These are phyloP conservation scores for Atta cephalotes DNA, from an alignment of 1,140 invertebrate genomes.

Conservation along the genomic window DNA sequence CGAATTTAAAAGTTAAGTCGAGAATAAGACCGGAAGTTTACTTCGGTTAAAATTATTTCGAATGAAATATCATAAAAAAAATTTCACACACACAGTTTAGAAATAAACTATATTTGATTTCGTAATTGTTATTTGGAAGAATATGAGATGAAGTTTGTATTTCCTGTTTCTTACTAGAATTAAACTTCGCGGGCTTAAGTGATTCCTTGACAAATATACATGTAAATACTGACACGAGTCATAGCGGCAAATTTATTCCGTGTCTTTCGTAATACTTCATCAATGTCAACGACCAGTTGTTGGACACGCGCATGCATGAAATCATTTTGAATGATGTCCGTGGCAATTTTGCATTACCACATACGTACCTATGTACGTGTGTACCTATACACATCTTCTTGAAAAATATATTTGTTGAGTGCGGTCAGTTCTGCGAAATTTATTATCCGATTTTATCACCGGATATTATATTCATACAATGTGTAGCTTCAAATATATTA, in stretches of 20 bases:
- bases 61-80: no score
- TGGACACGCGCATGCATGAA: conserved; percentile 37
- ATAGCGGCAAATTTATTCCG: conserved; percentile 48
- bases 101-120: no score
- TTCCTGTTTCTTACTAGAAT: background rate
- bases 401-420: background rate
- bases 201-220: conserved; percentile 12
- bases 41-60: background rate
- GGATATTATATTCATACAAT: background rate
- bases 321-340: conserved; percentile 47
- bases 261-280: conserved; percentile 43
- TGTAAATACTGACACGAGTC: background rate
- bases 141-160: background rate
- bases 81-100: no score
- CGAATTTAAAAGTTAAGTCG: background rate
- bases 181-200: background rate
- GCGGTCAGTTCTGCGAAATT: conserved; percentile 29
- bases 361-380: background rate
- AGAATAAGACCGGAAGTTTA: background rate
- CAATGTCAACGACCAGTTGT: conserved; percentile 64
- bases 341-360: conserved; percentile 15
- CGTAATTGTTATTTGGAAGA: background rate
- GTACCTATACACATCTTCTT: background rate
- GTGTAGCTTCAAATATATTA: background rate
- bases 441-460: conserved; percentile 22